These are phyloP conservation scores for Brachionus manjavacas DNA, from an alignment of 1,140 invertebrate genomes.

Conservation along the genomic window DNA sequence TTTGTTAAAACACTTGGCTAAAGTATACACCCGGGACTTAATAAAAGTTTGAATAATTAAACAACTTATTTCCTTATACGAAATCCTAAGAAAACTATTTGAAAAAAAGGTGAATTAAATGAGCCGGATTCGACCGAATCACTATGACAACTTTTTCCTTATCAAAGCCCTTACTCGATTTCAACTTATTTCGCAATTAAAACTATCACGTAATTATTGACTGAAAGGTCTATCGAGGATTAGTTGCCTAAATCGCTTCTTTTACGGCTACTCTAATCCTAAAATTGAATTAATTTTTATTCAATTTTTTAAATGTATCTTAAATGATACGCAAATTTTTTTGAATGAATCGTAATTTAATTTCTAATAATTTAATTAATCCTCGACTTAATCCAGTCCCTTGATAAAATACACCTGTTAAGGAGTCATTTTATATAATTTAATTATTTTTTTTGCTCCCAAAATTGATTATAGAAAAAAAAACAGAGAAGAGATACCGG, in stretches of 20 bases:
- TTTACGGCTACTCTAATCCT: neutral
- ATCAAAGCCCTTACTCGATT: neutral
- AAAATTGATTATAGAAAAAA: neutral
- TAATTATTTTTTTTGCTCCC: neutral
- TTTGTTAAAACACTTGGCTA: neutral
- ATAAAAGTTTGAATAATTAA: conserved; percentile 2
- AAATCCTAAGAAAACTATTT: neutral
- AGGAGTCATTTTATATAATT: neutral
- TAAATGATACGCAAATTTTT: neutral
- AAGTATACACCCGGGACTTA: neutral
- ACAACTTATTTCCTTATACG: neutral
- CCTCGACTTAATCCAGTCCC: neutral
- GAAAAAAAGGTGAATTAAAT: neutral
- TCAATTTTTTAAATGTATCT: neutral
- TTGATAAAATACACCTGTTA: conserved; percentile 4
- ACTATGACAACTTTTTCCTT: neutral
- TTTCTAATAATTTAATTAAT: conserved; percentile 8
- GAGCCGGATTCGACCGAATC: neutral
- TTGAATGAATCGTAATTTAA: conserved; percentile 5
- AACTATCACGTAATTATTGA: neutral
- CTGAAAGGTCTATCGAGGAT: neutral
- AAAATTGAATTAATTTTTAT: neutral
- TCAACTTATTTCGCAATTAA: neutral
- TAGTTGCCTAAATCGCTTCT: neutral
- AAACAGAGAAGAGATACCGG: neutral